phyloP scores from a whole-genome alignment of 2,888 invertebrate genomes.

The Tigriopus californicus region DNA sequence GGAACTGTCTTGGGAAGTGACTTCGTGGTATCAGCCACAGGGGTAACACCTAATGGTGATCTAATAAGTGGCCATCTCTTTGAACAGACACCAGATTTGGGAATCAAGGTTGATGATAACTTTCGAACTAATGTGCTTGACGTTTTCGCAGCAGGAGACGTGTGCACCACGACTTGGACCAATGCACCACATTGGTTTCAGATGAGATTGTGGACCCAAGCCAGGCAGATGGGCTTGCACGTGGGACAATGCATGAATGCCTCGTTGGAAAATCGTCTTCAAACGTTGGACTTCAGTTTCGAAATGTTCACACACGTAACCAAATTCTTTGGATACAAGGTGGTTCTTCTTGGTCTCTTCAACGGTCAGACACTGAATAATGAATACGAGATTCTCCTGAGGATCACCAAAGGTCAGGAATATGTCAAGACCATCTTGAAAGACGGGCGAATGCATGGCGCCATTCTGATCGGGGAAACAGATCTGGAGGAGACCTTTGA shows the following conservation, averaged over 20 bases:
- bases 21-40: conserved; percentile 85
- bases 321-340: conserved; percentile 77
- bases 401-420: conserved; percentile 51
- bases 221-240: conserved; percentile 87
- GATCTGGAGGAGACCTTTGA: conserved; percentile 95
- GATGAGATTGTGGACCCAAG: conserved; percentile 94
- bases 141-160: conserved; percentile 90
- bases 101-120: conserved; percentile 60
- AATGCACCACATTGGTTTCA: conserved; percentile 68
- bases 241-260: conserved; percentile 68
- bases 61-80: background rate
- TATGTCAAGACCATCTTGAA: conserved; percentile 67
- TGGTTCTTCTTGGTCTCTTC: conserved; percentile 71
- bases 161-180: conserved; percentile 62
- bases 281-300: conserved; percentile 69
- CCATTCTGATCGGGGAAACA: conserved; percentile 86
- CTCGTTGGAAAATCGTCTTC: conserved; percentile 32
- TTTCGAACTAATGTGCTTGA: conserved; percentile 58
- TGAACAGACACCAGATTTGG: conserved; percentile 43
- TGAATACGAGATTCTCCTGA: conserved; percentile 58
- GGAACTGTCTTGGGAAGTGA: conserved; percentile 56
- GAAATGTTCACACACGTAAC: conserved; percentile 95
- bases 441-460: conserved; percentile 70
- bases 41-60: conserved; percentile 41
- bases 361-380: conserved; percentile 71